phyloP scores from a whole-genome alignment of 2,113 vertebrate species.

The Pseudorhombus dupliciocellatus region DNA sequence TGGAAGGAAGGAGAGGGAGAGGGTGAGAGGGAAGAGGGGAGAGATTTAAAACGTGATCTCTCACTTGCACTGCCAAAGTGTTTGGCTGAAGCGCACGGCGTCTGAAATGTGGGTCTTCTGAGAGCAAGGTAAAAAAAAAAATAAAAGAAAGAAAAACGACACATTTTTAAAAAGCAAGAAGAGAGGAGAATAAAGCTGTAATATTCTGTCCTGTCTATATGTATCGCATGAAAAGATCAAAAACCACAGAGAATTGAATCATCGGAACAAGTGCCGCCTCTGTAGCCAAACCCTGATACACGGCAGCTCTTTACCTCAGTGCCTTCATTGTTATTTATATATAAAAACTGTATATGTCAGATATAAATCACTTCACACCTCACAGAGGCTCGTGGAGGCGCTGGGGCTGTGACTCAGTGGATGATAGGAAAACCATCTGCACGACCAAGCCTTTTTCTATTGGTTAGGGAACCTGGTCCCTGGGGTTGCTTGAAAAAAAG shows the following conservation, averaged over 20 bases:
- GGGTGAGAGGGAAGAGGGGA: conserved; percentile 56
- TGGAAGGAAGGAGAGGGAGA: conserved; percentile 62
- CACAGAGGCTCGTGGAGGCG: not conserved
- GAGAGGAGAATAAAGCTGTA: conserved; percentile 10
- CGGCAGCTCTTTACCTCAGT: conserved; percentile 1
- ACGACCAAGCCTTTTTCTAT: conserved; percentile 27
- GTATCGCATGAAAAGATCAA: conserved; percentile 3
- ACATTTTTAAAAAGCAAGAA: conserved; percentile 20
- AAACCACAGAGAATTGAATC: not conserved
- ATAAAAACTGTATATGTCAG: not conserved
- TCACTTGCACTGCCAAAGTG: conserved; percentile 64
- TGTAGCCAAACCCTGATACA: not conserved
- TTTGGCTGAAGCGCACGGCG: conserved; percentile 23
- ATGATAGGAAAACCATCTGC: conserved; percentile 32
- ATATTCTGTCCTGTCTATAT: conserved; percentile 6
- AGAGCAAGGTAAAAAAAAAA: not conserved
- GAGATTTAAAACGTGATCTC: conserved; percentile 73
- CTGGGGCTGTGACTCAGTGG: conserved; percentile 3
- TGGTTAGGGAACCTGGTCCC: conserved; percentile 9
- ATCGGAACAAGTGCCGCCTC: not conserved
- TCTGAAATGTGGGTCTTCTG: conserved; percentile 28
- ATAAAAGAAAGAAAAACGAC: not conserved
- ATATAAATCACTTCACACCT: conserved; percentile 5
- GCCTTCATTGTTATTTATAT: not conserved
- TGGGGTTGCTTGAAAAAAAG: not conserved